Evolutionary conservation across 92 coral and sea anemone genomes (phyloP).

Genomic region (Zoanthus gigantus): DNA sequence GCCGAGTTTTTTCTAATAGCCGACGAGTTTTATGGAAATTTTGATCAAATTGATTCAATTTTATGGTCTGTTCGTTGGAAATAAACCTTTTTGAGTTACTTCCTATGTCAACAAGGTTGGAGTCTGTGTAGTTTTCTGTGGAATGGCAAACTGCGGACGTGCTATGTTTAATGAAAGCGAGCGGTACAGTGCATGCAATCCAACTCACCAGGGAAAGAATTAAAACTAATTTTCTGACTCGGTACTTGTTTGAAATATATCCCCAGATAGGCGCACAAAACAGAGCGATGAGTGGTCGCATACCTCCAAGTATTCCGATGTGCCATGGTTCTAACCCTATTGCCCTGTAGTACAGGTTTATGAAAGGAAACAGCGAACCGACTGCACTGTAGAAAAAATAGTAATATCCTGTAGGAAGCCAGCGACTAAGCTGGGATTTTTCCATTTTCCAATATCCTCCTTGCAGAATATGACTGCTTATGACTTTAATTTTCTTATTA

Average conservation of each 20-base stretch:
- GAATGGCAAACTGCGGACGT: constrained; percentile 49
- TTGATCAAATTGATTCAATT: constrained; percentile 34
- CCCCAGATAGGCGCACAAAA: constrained; percentile 87
- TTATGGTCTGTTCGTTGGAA: constrained; percentile 21
- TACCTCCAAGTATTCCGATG: constrained; percentile 86
- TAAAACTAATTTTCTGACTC: constrained; percentile 71
- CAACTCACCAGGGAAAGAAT: constrained; percentile 75
- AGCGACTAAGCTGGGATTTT: constrained; percentile 65
- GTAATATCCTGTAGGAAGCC: constrained; percentile 79
- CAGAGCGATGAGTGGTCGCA: constrained; percentile 81
- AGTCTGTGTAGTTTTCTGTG: constrained; percentile 20
- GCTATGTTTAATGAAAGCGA: constrained; percentile 67
- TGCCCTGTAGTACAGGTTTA: constrained; percentile 79
- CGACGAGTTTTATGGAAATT: constrained; percentile 13
- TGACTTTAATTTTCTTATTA: neutral
- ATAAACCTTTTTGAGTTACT: neutral
- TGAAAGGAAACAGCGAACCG: constrained; percentile 84
- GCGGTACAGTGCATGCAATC: constrained; percentile 75
- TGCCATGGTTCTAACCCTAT: constrained; percentile 89
- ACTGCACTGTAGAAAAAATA: constrained; percentile 86
- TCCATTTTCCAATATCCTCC: constrained; percentile 76
- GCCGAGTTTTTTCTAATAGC: neutral
- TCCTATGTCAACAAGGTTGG: neutral
- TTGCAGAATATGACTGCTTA: constrained; percentile 55
- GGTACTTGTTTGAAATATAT: constrained; percentile 70